These are phyloP conservation scores for Apis cerana DNA, from an alignment of 1,140 invertebrate species.

Conservation along the genomic window DNA sequence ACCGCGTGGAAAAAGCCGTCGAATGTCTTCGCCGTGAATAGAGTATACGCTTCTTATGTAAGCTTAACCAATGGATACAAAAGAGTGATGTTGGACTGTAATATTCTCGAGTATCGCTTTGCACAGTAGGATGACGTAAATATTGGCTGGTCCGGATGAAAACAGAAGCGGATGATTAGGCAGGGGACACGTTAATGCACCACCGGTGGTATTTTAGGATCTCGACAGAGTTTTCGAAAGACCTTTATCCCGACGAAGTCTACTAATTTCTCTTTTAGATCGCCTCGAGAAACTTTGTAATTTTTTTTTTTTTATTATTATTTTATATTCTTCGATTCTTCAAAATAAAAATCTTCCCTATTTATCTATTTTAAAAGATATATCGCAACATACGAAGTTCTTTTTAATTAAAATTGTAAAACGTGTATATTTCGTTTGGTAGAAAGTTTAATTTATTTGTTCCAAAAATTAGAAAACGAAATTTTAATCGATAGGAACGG, in stretches of 20 bases:
- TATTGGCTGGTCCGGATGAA: conserved; percentile 26
- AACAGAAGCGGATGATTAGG: conserved; percentile 32
- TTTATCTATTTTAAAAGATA: no score
- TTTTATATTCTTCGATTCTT: no score
- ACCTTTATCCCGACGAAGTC: neutral
- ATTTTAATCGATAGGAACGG: no score
- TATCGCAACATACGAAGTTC: no score
- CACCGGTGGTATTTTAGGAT: conserved; percentile 13
- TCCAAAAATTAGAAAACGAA: no score
- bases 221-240: neutral
- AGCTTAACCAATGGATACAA: neutral
- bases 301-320: neutral
- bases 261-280: neutral
- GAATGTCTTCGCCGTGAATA: conserved; percentile 26
- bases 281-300: accelerated
- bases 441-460: no score
- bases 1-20: conserved; percentile 19
- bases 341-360: no score
- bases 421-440: no score
- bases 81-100: neutral
- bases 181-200: conserved; percentile 14
- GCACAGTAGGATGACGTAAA: conserved; percentile 13
- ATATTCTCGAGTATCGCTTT: conserved; percentile 10
- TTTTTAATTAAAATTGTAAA: no score
- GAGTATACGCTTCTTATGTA: neutral